These are phyloP conservation scores for Agrenia bidenticulata DNA, from an alignment of 2,888 invertebrate species.

Conservation along the genomic window DNA sequence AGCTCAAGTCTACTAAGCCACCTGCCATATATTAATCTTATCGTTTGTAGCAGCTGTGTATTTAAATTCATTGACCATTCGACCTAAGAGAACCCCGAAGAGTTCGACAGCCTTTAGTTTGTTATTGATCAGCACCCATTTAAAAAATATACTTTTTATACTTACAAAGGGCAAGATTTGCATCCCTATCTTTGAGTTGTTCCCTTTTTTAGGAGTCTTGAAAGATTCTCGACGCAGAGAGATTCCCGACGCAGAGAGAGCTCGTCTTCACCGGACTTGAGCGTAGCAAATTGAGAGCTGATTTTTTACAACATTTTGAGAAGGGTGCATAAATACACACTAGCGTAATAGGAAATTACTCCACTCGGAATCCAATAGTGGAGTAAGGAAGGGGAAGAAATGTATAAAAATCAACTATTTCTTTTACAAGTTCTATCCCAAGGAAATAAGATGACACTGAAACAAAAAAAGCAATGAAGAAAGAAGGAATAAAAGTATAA, in stretches of 20 bases:
- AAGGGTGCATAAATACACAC: slow-evolving; percentile 28
- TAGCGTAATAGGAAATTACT: slow-evolving; percentile 19
- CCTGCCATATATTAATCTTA: neutral
- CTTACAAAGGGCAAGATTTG: no score
- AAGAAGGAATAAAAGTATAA: slow-evolving; percentile 21
- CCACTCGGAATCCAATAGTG: slow-evolving; percentile 29
- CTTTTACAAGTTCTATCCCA: neutral
- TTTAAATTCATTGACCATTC: slow-evolving; percentile 12
- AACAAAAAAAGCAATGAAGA: neutral
- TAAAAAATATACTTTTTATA: neutral
- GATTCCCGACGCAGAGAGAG: no score
- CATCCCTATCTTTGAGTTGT: no score
- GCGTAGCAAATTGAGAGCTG: slow-evolving; percentile 24
- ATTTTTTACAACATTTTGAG: slow-evolving; percentile 13
- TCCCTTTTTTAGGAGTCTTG: no score
- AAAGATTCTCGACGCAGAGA: no score
- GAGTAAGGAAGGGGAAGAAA: slow-evolving; percentile 31
- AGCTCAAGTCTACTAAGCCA: neutral
- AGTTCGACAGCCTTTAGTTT: slow-evolving; percentile 10
- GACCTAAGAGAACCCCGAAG: slow-evolving; percentile 9
- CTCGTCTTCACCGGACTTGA: no score
- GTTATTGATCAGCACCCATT: neutral
- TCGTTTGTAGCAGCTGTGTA: slow-evolving; percentile 4
- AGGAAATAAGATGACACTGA: slow-evolving; percentile 13
- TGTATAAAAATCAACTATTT: slow-evolving; percentile 19